Percentiles rank a stretch among this genome's conserved stretches.
phyloP scores from a whole-genome alignment of 2,113 vertebrate species.

The Pangasianodon gigas region DNA sequence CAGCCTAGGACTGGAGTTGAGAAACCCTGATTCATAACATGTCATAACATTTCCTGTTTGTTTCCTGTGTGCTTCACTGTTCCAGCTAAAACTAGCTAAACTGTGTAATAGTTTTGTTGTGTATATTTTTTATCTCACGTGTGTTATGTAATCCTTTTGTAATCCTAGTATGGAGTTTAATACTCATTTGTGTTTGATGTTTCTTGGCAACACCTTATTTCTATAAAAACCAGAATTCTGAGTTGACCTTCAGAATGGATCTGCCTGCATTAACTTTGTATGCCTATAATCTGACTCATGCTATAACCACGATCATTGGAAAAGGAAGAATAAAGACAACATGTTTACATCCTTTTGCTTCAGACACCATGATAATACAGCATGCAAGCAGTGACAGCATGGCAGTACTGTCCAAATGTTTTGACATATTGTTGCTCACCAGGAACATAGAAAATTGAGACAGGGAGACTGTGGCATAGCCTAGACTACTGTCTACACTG shows the following conservation, averaged over 20 bases:
- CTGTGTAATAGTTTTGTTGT: not conserved
- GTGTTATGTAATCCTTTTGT: not conserved
- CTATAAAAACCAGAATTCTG: not conserved
- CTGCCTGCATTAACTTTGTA: not conserved
- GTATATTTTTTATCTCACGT: not conserved
- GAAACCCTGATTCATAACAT: not conserved
- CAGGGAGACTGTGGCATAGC: not conserved
- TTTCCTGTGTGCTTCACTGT: not conserved
- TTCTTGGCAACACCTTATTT: not conserved
- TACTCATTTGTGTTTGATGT: not conserved
- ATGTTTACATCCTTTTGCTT: not conserved
- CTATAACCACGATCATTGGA: not conserved
- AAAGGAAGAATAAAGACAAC: not conserved
- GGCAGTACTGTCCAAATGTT: not conserved
- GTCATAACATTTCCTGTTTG: not conserved
- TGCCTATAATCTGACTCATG: not conserved
- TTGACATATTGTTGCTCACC: constrained; percentile 22
- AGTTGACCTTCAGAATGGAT: not conserved
- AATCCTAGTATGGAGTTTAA: not conserved
- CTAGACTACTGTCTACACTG: not conserved
- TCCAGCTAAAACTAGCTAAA: not conserved
- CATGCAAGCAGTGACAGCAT: not conserved
- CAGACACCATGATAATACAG: not conserved
- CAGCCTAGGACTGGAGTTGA: not conserved
- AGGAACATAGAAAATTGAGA: not conserved